Evolutionary conservation across 2,797 vertebrate species (phyloP).

Genomic region (Platyrinchus mystaceus): DNA sequence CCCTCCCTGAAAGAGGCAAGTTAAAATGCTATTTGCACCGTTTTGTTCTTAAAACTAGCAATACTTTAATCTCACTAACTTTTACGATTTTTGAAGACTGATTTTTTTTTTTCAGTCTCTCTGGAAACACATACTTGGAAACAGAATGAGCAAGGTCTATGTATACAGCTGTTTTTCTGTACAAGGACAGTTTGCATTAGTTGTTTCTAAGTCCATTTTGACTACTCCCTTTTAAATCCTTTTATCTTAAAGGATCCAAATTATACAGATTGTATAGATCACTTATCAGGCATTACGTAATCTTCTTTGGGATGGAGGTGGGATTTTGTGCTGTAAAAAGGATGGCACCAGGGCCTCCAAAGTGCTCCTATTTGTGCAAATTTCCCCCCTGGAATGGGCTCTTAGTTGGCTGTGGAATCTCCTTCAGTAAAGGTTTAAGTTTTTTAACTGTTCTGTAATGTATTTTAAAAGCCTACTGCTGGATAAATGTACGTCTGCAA

Average conservation of each 20-base stretch:
- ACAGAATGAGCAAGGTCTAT: not conserved
- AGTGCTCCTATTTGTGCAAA: not conserved
- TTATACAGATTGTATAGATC: not conserved
- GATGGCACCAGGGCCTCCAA: not conserved
- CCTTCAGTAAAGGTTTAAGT: not conserved
- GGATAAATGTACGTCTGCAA: not conserved
- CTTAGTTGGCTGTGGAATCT: not conserved
- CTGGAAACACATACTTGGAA: not conserved
- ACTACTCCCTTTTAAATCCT: conserved; percentile 21
- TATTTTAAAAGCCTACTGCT: not conserved
- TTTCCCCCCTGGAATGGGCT: accelerated
- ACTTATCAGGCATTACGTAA: not conserved
- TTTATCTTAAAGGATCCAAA: not conserved
- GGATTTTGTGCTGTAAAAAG: not conserved
- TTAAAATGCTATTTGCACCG: not conserved
- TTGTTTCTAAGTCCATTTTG: not conserved
- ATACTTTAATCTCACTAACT: not conserved
- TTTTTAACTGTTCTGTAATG: not conserved
- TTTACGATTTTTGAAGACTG: not conserved
- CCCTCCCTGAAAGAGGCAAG: not conserved
- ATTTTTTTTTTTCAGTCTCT: not conserved
- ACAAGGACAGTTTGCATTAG: not conserved
- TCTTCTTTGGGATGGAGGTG: not conserved
- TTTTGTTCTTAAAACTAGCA: not conserved
- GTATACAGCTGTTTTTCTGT: not conserved